Evolutionary conservation across 1,140 invertebrate species (phyloP), one percentile per base, ranked within the genome.

Genomic region (Brachystomella parvula): DNA sequence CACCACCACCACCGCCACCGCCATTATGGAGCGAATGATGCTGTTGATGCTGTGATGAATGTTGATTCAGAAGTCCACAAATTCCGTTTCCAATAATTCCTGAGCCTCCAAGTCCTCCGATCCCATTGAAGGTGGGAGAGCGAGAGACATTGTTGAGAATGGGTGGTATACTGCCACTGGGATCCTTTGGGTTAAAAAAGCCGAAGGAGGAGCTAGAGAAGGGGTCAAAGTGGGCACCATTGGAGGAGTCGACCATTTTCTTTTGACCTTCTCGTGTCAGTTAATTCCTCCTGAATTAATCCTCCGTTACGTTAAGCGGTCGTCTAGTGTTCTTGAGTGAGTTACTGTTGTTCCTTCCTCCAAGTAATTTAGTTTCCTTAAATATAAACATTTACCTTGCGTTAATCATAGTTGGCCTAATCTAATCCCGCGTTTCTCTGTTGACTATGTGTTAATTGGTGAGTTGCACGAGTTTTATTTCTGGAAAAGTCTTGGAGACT

Each of bases 181-280:
- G 71, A 35, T 73, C 71, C 39, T 70, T 73, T 49, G 71, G 64
- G 64, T 73, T 73, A 47, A 73, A 73, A 57, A 73, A 70, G 24
- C 71, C 71, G 57, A 73, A 73, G 2, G 71, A 65, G 17, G 65
- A 69, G 29, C 56, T 33, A 21, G 71, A 62, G 58, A 73, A 73
- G 19, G 71, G 68, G 61, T 73, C 71, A 62, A 73, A 70, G 58
- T 53, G 49, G 49, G 57, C 30, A 59, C 57, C 30, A 30, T 59
- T 59, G 6, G 26, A 29, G 15, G 57, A 59, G 30, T 59, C 26
- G 9, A 53, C 49, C 49, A 53, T 53, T 53, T 53, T 53, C 9
- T 53, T 24, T 19, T 3, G 12, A 12, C 49, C 24, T 53, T 6
- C 24, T 53, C 24, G 6, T 26, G 12, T 15, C 24, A 9, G 39